phyloP scores from a whole-genome alignment of 2,113 vertebrate species.

The Centrocercus urophasianus region DNA sequence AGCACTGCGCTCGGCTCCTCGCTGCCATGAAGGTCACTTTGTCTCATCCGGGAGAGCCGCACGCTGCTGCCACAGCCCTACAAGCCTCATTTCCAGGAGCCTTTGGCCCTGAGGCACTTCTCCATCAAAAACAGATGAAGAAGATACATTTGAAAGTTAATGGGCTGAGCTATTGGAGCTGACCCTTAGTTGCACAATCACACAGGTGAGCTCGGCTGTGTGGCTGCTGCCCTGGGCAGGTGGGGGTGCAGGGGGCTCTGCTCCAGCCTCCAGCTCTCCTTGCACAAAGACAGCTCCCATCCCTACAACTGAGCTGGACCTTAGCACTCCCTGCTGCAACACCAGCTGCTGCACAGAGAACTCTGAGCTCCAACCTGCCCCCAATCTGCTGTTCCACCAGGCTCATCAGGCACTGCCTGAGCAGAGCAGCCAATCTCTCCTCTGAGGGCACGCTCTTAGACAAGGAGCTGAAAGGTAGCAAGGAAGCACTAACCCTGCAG shows the following conservation, averaged over 20 bases:
- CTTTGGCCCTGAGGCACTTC: background rate
- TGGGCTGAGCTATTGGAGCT: background rate
- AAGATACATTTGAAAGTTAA: background rate
- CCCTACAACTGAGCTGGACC: no score
- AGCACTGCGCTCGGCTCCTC: background rate
- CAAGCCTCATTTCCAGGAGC: background rate
- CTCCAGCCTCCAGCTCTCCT: background rate
- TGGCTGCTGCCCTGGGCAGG: accelerated
- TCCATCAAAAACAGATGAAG: background rate
- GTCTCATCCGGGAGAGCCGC: background rate
- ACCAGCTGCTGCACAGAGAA: accelerated
- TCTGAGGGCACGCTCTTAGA: background rate
- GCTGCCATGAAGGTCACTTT: background rate
- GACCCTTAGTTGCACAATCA: accelerated
- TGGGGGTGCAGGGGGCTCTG: background rate
- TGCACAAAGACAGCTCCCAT: no score
- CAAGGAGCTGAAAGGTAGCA: background rate
- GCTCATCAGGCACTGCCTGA: accelerated
- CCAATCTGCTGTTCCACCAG: background rate
- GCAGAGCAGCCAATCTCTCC: background rate
- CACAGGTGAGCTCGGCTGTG: background rate
- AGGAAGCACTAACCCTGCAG: accelerated
- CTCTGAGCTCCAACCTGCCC: accelerated
- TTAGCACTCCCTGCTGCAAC: background rate
- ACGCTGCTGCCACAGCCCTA: background rate